Evolutionary conservation across 2,797 vertebrate species (phyloP).

Genomic region (Telmatherina bonti): DNA sequence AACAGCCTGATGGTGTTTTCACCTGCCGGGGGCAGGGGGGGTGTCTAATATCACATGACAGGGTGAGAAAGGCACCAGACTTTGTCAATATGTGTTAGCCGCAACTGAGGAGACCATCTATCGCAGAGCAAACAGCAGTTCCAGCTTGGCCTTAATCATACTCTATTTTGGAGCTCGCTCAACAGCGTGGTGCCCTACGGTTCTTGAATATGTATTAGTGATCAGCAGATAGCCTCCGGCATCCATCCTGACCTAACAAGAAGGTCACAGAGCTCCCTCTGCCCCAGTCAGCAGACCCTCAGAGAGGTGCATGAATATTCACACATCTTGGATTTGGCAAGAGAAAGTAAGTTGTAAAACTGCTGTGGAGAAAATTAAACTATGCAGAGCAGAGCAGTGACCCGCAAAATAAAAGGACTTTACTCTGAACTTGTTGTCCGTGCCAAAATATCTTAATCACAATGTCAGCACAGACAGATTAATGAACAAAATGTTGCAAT

Average conservation of each 20-base stretch:
- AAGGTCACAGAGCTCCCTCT: constrained; percentile 66
- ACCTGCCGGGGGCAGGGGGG: background rate
- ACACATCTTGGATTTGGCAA: constrained; percentile 44
- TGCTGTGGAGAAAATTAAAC: constrained; percentile 39
- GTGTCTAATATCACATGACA: constrained; percentile 28
- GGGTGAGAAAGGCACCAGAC: constrained; percentile 55
- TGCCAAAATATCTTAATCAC: constrained; percentile 48
- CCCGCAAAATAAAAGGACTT: constrained; percentile 22
- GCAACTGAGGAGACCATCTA: constrained; percentile 42
- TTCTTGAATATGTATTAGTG: constrained; percentile 68
- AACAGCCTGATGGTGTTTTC: constrained; percentile 19
- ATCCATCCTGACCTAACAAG: constrained; percentile 64
- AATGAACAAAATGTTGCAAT: constrained; percentile 21
- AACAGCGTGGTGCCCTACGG: constrained; percentile 30
- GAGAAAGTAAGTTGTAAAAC: constrained; percentile 50
- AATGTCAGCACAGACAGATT: constrained; percentile 31
- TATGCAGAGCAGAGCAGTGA: constrained; percentile 34
- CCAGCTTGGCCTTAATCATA: constrained; percentile 39
- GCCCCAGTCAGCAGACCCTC: constrained; percentile 31
- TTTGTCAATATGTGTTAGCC: constrained; percentile 68
- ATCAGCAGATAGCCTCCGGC: constrained; percentile 62
- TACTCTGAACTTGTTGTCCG: constrained; percentile 19
- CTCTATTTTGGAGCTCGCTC: constrained; percentile 22
- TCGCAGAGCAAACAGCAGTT: constrained; percentile 23
- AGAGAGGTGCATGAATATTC: constrained; percentile 66